Evolutionary conservation across 2,888 invertebrate species (phyloP).

Genomic region (Hydroisotoma schaefferi): DNA sequence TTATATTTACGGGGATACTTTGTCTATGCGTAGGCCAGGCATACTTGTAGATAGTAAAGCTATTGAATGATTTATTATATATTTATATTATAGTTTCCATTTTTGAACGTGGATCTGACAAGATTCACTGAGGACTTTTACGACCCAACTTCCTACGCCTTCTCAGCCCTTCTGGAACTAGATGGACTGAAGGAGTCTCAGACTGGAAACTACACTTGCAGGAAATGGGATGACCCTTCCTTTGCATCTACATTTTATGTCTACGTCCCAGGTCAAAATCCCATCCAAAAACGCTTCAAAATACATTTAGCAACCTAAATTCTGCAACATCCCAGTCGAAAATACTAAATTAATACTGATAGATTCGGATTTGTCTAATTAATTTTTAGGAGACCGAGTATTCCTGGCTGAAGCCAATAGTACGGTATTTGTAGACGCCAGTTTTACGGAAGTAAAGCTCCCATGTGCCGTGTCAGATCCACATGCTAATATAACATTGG

Average conservation of each 20-base stretch:
- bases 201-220: slow-evolving; percentile 39
- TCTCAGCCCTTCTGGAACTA: slow-evolving; percentile 37
- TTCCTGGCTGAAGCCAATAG: slow-evolving; percentile 33
- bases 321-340: not conserved
- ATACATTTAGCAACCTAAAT: slow-evolving; percentile 6
- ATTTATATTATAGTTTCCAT: slow-evolving; percentile 39
- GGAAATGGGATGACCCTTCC: slow-evolving; percentile 35
- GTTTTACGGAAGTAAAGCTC: slow-evolving; percentile 16
- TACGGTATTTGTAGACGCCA: slow-evolving; percentile 22
- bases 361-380: not conserved
- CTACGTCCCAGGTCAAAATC: slow-evolving; percentile 32
- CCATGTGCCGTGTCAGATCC: slow-evolving; percentile 38
- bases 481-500: slow-evolving; percentile 31
- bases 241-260: slow-evolving; percentile 29
- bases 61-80: too few relatives aligned
- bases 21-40: too few relatives aligned
- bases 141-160: slow-evolving; percentile 41
- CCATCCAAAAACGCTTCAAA: not conserved
- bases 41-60: too few relatives aligned
- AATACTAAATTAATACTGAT: not conserved
- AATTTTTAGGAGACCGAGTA: slow-evolving; percentile 29
- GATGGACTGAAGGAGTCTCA: slow-evolving; percentile 38
- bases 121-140: slow-evolving; percentile 41
- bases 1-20: too few relatives aligned
- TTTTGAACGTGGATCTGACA: slow-evolving; percentile 39